Conservation (phyloP, 2,113 vertebrate genomes). For the Saccopteryx bilineata region DNA sequence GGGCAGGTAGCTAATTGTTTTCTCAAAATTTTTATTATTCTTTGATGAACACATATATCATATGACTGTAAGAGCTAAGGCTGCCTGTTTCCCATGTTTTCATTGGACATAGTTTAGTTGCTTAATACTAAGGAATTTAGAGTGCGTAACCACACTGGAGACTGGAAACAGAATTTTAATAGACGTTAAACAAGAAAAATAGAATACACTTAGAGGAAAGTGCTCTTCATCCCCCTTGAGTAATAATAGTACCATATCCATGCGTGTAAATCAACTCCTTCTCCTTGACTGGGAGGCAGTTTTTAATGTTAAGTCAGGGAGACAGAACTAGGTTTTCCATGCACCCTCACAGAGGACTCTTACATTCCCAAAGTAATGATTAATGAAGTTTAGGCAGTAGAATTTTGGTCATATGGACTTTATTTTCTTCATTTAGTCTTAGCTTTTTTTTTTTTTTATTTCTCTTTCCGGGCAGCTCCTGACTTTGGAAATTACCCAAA, state of each 20-base stretch:
- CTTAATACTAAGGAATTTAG: conserved; percentile 62
- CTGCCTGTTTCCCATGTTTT: conserved; percentile 61
- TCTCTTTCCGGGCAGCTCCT: not conserved
- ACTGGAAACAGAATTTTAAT: conserved; percentile 67
- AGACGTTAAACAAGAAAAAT: conserved; percentile 64
- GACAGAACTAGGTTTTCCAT: conserved; percentile 63
- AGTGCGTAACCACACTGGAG: not conserved
- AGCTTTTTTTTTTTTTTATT: conserved; percentile 47
- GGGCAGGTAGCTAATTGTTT: conserved; percentile 67
- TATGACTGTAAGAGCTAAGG: conserved; percentile 16
- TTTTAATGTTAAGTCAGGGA: conserved; percentile 65
- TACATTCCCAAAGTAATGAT: conserved; percentile 67
- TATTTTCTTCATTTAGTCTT: conserved; percentile 65
- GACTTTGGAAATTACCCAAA: conserved; percentile 52
- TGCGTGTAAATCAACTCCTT: conserved; percentile 46
- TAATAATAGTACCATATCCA: conserved; percentile 52
- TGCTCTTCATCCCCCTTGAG: not conserved
- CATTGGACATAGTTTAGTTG: conserved; percentile 8
- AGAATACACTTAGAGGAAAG: conserved; percentile 55
- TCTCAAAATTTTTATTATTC: conserved; percentile 57
- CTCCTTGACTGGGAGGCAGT: conserved; percentile 40
- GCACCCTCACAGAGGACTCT: conserved; percentile 59
- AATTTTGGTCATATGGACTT: conserved; percentile 47
- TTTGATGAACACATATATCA: conserved; percentile 65
- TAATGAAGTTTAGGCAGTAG: conserved; percentile 75